Percentiles rank a stretch among this genome's conserved stretches.
Evolutionary conservation across 2,888 invertebrate species (phyloP).

Genomic region (Blastobasis adustella): DNA sequence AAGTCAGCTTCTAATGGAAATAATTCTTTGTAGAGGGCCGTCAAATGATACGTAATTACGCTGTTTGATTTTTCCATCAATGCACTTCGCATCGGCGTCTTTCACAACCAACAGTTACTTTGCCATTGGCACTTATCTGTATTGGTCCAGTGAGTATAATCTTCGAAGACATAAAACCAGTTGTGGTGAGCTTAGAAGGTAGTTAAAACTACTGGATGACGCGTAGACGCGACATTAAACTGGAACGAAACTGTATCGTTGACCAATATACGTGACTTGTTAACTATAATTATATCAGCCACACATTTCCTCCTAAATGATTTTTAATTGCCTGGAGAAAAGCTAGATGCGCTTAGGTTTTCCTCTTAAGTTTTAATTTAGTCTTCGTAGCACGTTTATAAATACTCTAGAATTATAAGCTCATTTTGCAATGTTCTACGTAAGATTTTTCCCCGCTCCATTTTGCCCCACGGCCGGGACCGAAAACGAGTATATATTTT

Average conservation of each 20-base stretch:
- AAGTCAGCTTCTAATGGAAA: conserved; percentile 29
- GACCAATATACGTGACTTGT: conserved; percentile 6
- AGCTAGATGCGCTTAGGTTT: no score
- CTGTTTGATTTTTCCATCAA: conserved; percentile 12
- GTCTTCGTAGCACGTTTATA: no score
- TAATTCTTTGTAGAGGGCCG: conserved; percentile 11
- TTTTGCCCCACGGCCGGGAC: no score
- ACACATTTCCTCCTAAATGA: not conserved
- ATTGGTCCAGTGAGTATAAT: not conserved
- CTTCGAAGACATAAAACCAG: not conserved
- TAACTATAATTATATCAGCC: conserved; percentile 3
- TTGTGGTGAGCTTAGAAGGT: not conserved
- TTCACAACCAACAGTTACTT: conserved; percentile 4
- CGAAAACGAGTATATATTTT: no score
- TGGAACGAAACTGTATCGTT: not conserved
- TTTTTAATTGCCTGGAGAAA: not conserved
- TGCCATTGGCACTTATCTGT: conserved; percentile 1
- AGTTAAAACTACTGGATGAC: not conserved
- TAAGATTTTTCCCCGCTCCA: no score
- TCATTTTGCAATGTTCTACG: no score
- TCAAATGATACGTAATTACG: conserved; percentile 7
- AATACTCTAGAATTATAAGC: no score
- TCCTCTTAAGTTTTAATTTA: no score
- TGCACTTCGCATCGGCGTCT: conserved; percentile 4
- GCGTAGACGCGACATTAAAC: not conserved